A percentile compares a stretch with the other conserved stretches of the same genome.
phyloP scores from a whole-genome alignment of 2,113 vertebrate genomes.

The Corvus moneduloides region DNA sequence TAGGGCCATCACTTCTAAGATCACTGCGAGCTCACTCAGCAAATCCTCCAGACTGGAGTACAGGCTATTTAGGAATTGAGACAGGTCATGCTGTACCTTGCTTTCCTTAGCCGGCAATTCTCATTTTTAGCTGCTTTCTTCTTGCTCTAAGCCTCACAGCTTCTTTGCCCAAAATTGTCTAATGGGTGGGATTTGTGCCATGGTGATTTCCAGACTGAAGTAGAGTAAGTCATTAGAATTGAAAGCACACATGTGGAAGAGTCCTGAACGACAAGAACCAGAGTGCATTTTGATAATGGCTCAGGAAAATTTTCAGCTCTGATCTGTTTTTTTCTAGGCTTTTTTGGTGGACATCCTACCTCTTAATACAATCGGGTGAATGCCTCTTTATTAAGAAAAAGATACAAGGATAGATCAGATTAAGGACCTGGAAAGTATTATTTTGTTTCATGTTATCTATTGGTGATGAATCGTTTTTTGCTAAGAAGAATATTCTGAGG shows the following conservation, averaged over 20 bases:
- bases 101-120: not conserved
- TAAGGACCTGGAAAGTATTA: not conserved
- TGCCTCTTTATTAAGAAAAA: not conserved
- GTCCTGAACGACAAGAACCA: not conserved
- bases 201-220: not conserved
- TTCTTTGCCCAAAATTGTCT: not conserved
- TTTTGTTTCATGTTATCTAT: not conserved
- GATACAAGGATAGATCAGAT: not conserved
- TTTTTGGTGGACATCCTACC: not conserved
- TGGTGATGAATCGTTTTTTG: not conserved
- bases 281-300: not conserved
- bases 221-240: not conserved
- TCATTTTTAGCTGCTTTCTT: not conserved
- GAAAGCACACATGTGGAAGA: not conserved
- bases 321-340: not conserved
- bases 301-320: not conserved
- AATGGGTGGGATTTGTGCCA: not conserved
- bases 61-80: not conserved
- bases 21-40: not conserved
- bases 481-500: not conserved
- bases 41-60: not conserved
- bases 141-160: not conserved
- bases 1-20: not conserved
- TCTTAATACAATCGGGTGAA: not conserved
- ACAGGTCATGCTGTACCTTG: constrained; percentile 2